Conservation (phyloP, 1,140 invertebrate genomes). For the Stenopsyche tienmushanensis region DNA sequence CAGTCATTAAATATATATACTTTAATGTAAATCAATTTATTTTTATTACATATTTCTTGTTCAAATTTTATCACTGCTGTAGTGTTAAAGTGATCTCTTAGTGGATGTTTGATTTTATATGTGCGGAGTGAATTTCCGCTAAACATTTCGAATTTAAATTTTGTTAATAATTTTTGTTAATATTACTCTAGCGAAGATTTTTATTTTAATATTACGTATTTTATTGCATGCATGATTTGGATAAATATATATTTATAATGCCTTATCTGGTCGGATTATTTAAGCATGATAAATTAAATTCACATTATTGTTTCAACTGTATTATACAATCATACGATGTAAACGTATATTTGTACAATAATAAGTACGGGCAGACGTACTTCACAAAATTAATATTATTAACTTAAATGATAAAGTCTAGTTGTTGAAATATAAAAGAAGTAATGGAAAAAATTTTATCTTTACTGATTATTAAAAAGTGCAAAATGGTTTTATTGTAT, state of each 20-base stretch:
- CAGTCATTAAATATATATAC: constrained; percentile 38
- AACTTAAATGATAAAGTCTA: constrained; percentile 40
- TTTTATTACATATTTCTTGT: constrained; percentile 37
- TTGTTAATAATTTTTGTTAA: constrained; percentile 39
- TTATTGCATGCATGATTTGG: constrained; percentile 36
- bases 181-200: constrained; percentile 37
- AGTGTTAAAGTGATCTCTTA: constrained; percentile 34
- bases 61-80: constrained; percentile 36
- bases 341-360: constrained; percentile 21
- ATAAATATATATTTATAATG: constrained; percentile 23
- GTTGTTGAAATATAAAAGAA: constrained; percentile 42
- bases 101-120: constrained; percentile 28
- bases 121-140: constrained; percentile 21
- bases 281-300: constrained; percentile 17
- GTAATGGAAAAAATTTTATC: constrained; percentile 40
- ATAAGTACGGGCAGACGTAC: constrained; percentile 27
- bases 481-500: constrained; percentile 43
- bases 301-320: constrained; percentile 20
- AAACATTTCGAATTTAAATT: constrained; percentile 31
- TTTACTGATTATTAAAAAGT: constrained; percentile 41
- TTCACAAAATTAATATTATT: constrained; percentile 39
- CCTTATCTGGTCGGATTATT: constrained; percentile 17
- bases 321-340: constrained; percentile 23
- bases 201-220: constrained; percentile 34
- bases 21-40: constrained; percentile 33